Evolutionary conservation across 2,888 invertebrate species (phyloP), one percentile per base, ranked within the genome.

Genomic region (Anticlea derivata): DNA sequence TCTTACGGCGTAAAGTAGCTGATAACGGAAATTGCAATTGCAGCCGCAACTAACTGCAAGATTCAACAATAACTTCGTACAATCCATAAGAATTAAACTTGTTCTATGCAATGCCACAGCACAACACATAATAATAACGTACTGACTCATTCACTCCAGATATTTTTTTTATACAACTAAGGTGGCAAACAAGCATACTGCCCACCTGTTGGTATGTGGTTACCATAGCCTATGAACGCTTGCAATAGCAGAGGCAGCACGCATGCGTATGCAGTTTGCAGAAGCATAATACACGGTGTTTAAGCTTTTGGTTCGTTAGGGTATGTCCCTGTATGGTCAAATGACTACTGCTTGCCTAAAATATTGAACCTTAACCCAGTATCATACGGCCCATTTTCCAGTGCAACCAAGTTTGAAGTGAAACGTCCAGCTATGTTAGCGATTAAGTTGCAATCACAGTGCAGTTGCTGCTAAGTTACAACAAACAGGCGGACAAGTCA

Each of bases 381-480:
- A 12, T 0, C 1, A 22, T 31, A 41, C 10, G 24, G 13, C 5
- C 8, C 7, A 12, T 41, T 13, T 45, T 35, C 11, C 35, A 22
- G 5, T 35, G 35, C 35, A 22, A 29, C 5, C 2, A 2, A 4
- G 29, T 35, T 2, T 17, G 1, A 11, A 44, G 34, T 44, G 20
- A 11, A 3, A 13, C 13, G 7, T 6, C 8, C 13, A 23, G 75
- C 69, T 70, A 73, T 82, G 80, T 84, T 80, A 61, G 76, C 77
- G 80, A 83, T 85, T 81, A 81, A 84, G 79, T 81, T 80, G 81
- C 80, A 80, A 84, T 83, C 82, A 80, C 66, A 71, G 61, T 60
- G 62, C 63, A 65, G 74, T 76, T 74, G 24, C 39, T 24, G 49
- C 68, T 65, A 75, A 83, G 72, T 82, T 81, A 73, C 60, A 66